Evolutionary conservation across 2,113 vertebrate genomes (phyloP).

Genomic region (Numida meleagris): DNA sequence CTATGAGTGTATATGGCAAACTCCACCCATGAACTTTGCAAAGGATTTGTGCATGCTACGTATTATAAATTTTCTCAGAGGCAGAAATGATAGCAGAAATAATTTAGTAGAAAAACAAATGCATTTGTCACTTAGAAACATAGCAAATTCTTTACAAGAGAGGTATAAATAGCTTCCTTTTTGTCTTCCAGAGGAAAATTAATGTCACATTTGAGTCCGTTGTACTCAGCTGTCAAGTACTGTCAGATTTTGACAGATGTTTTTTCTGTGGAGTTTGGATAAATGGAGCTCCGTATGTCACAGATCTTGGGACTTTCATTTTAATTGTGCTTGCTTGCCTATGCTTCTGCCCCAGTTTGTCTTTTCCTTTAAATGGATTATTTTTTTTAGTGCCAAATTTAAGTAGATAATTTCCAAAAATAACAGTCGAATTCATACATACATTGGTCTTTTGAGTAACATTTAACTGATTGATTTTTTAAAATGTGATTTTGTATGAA

Average conservation of each 20-base stretch:
- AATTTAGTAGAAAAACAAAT: background rate
- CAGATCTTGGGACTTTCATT: background rate
- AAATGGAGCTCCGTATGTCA: background rate
- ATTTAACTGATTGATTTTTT: background rate
- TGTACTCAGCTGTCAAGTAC: background rate
- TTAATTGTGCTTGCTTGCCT: background rate
- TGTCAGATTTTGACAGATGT: constrained; percentile 2
- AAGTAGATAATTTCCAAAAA: background rate
- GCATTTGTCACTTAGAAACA: background rate
- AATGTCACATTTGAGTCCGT: constrained; percentile 5
- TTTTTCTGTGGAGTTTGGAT: constrained; percentile 37
- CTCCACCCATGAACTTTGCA: background rate
- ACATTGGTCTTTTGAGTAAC: background rate
- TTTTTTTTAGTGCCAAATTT: background rate
- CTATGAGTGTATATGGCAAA: background rate
- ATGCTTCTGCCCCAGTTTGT: background rate
- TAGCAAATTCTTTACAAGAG: background rate
- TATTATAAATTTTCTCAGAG: background rate
- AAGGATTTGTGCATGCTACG: background rate
- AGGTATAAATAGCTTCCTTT: background rate
- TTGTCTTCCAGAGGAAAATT: background rate
- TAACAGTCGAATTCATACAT: background rate
- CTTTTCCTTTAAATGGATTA: background rate
- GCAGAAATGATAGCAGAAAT: background rate
- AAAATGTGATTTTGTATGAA: background rate